These are phyloP conservation scores for Epicauta chinensis DNA, from an alignment of 1,140 invertebrate species.

Conservation along the genomic window DNA sequence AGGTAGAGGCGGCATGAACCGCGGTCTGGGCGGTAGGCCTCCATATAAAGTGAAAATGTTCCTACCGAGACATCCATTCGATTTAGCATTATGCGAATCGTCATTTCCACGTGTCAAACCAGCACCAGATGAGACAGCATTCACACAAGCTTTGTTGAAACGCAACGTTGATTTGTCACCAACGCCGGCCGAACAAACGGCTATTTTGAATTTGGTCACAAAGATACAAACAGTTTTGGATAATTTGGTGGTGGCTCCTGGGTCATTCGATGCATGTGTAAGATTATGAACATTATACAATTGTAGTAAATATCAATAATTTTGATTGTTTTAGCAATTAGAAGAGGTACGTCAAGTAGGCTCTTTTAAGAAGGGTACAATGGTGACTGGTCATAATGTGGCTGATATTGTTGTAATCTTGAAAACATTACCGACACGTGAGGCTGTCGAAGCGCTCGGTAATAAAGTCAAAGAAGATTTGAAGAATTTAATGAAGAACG, in stretches of 20 bases:
- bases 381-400: constrained; percentile 90
- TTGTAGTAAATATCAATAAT: background rate
- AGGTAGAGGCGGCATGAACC: constrained; percentile 58
- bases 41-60: constrained; percentile 62
- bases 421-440: constrained; percentile 95
- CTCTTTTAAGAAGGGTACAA: constrained; percentile 97
- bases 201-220: constrained; percentile 86
- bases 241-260: constrained; percentile 87
- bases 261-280: constrained; percentile 92
- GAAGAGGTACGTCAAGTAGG: constrained; percentile 95
- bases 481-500: constrained; percentile 58
- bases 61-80: constrained; percentile 83
- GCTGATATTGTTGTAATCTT: constrained; percentile 97
- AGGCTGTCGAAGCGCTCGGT: constrained; percentile 86
- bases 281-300: constrained; percentile 46
- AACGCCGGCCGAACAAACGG: constrained; percentile 79
- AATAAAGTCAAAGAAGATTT: constrained; percentile 84
- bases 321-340: constrained; percentile 67
- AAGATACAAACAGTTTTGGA: constrained; percentile 90
- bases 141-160: constrained; percentile 86
- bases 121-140: constrained; percentile 69
- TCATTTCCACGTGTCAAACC: constrained; percentile 83
- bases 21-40: constrained; percentile 56
- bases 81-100: constrained; percentile 79
- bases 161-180: constrained; percentile 87